Evolutionary conservation across 2,113 vertebrate species (phyloP).

Genomic region (Numenius arquata): DNA sequence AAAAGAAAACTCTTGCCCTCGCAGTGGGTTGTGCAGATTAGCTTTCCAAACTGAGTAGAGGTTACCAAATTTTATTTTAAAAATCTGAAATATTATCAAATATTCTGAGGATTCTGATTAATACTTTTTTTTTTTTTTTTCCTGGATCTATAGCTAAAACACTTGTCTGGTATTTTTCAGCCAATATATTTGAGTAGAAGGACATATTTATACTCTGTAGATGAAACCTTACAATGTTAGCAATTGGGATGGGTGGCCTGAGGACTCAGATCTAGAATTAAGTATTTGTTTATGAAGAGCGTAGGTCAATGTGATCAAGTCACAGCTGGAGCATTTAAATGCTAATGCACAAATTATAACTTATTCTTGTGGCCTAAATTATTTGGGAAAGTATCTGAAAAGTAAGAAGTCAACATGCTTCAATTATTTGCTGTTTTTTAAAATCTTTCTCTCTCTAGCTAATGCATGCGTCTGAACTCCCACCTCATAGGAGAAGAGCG

Average conservation of each 20-base stretch:
- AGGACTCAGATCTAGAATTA: not conserved
- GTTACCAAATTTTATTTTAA: not conserved
- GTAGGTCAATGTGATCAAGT: not conserved
- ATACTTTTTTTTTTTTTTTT: not conserved
- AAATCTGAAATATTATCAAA: not conserved
- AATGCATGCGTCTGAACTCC: not conserved
- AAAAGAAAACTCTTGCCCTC: not conserved
- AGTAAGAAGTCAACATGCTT: not conserved
- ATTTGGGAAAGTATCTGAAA: not conserved
- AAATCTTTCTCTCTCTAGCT: not conserved
- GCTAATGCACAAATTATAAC: conserved; percentile 10
- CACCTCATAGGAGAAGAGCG: not conserved
- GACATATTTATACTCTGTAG: not conserved
- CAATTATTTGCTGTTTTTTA: not conserved
- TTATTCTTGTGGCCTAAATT: not conserved
- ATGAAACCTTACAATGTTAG: not conserved
- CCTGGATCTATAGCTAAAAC: not conserved
- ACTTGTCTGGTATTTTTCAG: not conserved
- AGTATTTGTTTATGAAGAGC: not conserved
- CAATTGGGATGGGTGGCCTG: not conserved
- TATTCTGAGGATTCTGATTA: not conserved
- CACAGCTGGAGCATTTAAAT: not conserved
- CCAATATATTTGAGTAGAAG: not conserved
- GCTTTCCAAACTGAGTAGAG: not conserved
- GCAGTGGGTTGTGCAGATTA: not conserved